phyloP scores from a whole-genome alignment of 2,797 vertebrate species.

The Cossypha caffra region DNA sequence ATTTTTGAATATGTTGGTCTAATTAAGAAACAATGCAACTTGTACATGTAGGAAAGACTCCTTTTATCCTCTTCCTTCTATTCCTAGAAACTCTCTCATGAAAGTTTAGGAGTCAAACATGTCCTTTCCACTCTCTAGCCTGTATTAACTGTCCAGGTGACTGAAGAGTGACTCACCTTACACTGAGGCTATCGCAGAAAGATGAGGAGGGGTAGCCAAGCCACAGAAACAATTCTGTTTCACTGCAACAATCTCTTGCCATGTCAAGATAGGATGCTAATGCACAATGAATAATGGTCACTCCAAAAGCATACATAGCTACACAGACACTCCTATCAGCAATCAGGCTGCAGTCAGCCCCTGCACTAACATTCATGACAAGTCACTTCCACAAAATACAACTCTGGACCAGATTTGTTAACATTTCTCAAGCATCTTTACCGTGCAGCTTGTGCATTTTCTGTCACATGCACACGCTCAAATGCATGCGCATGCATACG shows the following conservation, averaged over 20 bases:
- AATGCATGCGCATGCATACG: neutral
- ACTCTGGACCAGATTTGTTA: neutral
- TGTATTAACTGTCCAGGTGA: neutral
- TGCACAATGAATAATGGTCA: slow-evolving; percentile 26
- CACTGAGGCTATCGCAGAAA: neutral
- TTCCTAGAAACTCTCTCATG: neutral
- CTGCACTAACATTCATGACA: neutral
- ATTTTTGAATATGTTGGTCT: neutral
- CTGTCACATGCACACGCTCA: neutral
- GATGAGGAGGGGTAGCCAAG: neutral
- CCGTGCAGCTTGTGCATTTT: rapidly evolving
- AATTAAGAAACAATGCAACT: neutral
- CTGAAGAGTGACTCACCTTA: neutral
- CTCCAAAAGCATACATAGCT: neutral
- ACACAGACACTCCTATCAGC: neutral
- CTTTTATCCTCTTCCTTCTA: neutral
- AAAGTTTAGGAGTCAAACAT: neutral
- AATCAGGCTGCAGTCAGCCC: neutral
- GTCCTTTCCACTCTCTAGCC: neutral
- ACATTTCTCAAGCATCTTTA: neutral
- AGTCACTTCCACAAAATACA: neutral
- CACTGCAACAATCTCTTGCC: neutral
- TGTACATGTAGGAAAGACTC: neutral
- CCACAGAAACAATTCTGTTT: slow-evolving; percentile 1
- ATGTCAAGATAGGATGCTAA: slow-evolving; percentile 50